phyloP scores from a whole-genome alignment of 2,888 invertebrate species.

The Kryphioiulus occultus region DNA sequence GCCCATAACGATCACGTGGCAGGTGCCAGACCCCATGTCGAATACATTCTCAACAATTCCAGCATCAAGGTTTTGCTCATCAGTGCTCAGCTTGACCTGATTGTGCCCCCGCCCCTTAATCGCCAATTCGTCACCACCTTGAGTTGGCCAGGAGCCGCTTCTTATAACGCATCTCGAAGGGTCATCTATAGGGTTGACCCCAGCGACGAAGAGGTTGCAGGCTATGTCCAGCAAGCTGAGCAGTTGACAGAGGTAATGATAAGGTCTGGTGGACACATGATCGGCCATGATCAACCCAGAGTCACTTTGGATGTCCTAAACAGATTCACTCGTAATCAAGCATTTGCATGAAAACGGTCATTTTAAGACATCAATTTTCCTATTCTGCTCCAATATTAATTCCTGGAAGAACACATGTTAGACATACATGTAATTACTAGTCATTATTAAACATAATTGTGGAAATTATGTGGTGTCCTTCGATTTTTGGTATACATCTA shows the following conservation, averaged over 20 bases:
- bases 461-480: no score
- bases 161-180: constrained; percentile 22
- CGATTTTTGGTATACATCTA: no score
- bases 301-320: constrained; percentile 78
- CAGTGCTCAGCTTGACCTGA: constrained; percentile 87
- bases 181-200: constrained; percentile 54
- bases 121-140: background rate
- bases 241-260: constrained; percentile 78
- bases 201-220: constrained; percentile 69
- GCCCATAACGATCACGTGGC: constrained; percentile 81
- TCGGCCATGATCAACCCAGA: constrained; percentile 79
- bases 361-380: background rate
- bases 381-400: no score
- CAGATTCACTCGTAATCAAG: constrained; percentile 70
- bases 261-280: constrained; percentile 83
- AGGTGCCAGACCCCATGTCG: constrained; percentile 70
- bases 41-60: constrained; percentile 60
- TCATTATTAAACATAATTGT: no score
- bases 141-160: constrained; percentile 58
- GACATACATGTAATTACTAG: no score
- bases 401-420: no score
- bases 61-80: constrained; percentile 69
- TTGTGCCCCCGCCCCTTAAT: constrained; percentile 57
- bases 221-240: constrained; percentile 76
- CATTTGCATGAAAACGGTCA: background rate